These are phyloP conservation scores for Piscicola geometra DNA, from an alignment of 2,888 invertebrate species.

Conservation along the genomic window DNA sequence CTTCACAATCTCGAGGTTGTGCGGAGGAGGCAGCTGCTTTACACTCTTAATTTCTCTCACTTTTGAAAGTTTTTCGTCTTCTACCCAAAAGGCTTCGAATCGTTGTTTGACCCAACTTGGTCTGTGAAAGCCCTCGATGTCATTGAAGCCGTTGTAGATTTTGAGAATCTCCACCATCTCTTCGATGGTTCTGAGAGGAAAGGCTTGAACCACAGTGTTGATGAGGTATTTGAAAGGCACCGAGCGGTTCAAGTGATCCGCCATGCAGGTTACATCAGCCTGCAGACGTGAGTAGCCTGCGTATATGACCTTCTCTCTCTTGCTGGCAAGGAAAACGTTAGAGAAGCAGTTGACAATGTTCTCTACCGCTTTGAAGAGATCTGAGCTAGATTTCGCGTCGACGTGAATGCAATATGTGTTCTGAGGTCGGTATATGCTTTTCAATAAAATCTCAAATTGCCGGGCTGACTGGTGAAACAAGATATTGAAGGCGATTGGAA, in stretches of 20 bases:
- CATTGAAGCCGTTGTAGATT: constrained; percentile 54
- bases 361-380: constrained; percentile 44
- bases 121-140: constrained; percentile 52
- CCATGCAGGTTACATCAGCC: constrained; percentile 53
- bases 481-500: constrained; percentile 51
- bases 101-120: constrained; percentile 40
- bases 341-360: constrained; percentile 48
- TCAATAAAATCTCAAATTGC: constrained; percentile 49
- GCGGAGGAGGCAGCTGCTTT: constrained; percentile 44
- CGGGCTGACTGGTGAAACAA: constrained; percentile 48
- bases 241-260: constrained; percentile 45
- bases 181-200: constrained; percentile 52
- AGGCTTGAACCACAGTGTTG: constrained; percentile 53
- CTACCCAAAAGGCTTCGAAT: constrained; percentile 42
- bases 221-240: constrained; percentile 52
- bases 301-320: constrained; percentile 51
- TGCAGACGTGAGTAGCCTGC: constrained; percentile 50
- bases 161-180: constrained; percentile 53
- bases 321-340: constrained; percentile 53
- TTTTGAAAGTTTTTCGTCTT: constrained; percentile 39
- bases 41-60: constrained; percentile 44
- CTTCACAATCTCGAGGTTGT: constrained; percentile 47
- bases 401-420: constrained; percentile 54
- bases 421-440: constrained; percentile 50
- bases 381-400: constrained; percentile 46